Conservation (phyloP, 2,888 invertebrate species). For the Myopa testacea region DNA sequence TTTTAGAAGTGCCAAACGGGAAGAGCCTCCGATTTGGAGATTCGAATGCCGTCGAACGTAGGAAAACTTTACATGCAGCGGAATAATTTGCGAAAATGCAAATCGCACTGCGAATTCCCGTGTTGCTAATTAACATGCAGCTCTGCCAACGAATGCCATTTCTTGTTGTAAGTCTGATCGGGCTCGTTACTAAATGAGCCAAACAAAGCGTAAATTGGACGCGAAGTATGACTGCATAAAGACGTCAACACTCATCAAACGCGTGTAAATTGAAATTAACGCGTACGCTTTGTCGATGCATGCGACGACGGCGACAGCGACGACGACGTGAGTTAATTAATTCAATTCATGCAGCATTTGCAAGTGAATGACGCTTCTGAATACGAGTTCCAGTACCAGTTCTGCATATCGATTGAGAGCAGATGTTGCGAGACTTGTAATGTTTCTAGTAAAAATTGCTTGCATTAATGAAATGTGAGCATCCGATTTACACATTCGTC, state of each 20-base stretch:
- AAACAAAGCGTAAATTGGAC: slow-evolving; percentile 19
- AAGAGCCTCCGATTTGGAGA: neutral
- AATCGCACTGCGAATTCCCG: no score
- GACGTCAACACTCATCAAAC: neutral
- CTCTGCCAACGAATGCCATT: slow-evolving; percentile 3
- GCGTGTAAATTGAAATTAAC: neutral
- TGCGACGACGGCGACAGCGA: neutral
- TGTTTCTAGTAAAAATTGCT: no score
- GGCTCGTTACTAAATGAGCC: neutral
- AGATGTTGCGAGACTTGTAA: neutral
- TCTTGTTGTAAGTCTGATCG: neutral
- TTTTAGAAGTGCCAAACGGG: neutral
- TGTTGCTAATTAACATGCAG: slow-evolving; percentile 1
- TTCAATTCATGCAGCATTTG: neutral
- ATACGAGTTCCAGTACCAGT: neutral
- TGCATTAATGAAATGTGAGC: no score
- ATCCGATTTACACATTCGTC: no score
- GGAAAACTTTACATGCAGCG: no score
- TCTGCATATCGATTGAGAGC: neutral
- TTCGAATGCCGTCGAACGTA: slow-evolving; percentile 15
- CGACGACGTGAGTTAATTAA: neutral
- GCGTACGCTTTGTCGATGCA: neutral
- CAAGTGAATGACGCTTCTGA: neutral
- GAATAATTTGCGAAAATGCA: no score
- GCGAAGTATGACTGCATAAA: slow-evolving; percentile 15